phyloP scores from a whole-genome alignment of 2,113 vertebrate genomes.

The Cephalopholis sonnerati region DNA sequence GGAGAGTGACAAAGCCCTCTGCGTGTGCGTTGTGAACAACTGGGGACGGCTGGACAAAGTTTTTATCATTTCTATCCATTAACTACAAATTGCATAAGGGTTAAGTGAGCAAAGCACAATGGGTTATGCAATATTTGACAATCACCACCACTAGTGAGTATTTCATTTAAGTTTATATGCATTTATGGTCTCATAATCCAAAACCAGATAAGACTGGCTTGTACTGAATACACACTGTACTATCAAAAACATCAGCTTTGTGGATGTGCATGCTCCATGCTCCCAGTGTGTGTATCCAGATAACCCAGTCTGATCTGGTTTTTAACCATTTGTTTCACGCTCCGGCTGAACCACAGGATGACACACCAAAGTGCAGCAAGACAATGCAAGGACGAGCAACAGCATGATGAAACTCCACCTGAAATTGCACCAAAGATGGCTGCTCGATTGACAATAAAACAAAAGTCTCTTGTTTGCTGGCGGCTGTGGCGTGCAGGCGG shows the following conservation, averaged over 20 bases:
- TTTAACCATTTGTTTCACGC: conserved; percentile 53
- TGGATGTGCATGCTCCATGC: conserved; percentile 18
- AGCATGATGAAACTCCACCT: conserved; percentile 57
- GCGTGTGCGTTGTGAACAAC: background rate
- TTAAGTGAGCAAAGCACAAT: background rate
- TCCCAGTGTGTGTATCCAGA: conserved; percentile 9
- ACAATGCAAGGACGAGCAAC: conserved; percentile 2
- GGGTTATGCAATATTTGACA: background rate
- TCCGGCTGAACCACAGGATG: background rate
- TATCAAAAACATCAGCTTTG: conserved; percentile 22
- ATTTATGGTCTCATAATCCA: background rate
- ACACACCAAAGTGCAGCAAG: background rate
- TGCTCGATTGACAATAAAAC: conserved; percentile 57
- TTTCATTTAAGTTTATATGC: conserved; percentile 2
- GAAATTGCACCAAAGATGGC: conserved; percentile 77
- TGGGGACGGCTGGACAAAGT: background rate
- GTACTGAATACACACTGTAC: conserved; percentile 3
- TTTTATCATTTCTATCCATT: background rate
- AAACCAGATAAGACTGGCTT: conserved; percentile 38
- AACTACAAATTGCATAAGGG: background rate
- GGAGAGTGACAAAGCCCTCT: conserved; percentile 3
- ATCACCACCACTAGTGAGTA: background rate
- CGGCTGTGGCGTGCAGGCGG: background rate
- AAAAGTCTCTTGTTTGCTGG: conserved; percentile 17
- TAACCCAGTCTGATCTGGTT: conserved; percentile 66